Conservation (phyloP, 2,797 vertebrate species). For the Centropyge bicolor region DNA sequence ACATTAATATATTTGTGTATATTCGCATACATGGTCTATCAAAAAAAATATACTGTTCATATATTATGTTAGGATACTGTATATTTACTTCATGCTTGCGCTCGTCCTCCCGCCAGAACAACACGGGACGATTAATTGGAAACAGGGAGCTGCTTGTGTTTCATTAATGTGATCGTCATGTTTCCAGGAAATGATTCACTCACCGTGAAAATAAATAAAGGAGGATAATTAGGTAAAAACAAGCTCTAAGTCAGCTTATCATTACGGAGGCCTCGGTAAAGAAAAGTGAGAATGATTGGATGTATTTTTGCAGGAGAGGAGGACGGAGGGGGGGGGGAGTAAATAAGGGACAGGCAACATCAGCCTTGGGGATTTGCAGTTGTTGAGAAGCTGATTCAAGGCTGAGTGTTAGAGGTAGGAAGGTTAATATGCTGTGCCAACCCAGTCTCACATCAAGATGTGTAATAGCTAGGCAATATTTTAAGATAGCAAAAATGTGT, state of each 20-base stretch:
- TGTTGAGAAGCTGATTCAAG: conserved; percentile 42
- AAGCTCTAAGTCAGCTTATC: conserved; percentile 48
- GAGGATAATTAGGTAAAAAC: conserved; percentile 56
- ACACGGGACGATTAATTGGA: conserved; percentile 34
- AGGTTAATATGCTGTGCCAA: conserved; percentile 24
- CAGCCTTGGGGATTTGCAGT: conserved; percentile 38
- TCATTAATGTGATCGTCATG: conserved; percentile 47
- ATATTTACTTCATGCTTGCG: neutral
- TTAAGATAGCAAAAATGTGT: too few relatives aligned
- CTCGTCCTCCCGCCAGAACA: conserved; percentile 4
- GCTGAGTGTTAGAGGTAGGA: conserved; percentile 24
- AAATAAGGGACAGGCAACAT: conserved; percentile 52
- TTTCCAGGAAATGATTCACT: conserved; percentile 57
- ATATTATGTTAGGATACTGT: neutral
- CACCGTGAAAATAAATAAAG: conserved; percentile 53
- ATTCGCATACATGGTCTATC: neutral
- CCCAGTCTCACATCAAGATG: too few relatives aligned
- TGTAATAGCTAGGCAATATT: too few relatives aligned
- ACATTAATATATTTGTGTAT: neutral
- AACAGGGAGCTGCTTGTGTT: conserved; percentile 44
- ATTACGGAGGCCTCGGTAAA: conserved; percentile 23
- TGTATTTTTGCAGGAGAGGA: conserved; percentile 36
- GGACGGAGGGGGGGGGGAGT: conserved; percentile 4
- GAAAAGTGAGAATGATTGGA: conserved; percentile 41
- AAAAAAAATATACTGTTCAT: neutral